Evolutionary conservation across 1,140 invertebrate species (phyloP).

Genomic region (Muscidifurax raptorellus): DNA sequence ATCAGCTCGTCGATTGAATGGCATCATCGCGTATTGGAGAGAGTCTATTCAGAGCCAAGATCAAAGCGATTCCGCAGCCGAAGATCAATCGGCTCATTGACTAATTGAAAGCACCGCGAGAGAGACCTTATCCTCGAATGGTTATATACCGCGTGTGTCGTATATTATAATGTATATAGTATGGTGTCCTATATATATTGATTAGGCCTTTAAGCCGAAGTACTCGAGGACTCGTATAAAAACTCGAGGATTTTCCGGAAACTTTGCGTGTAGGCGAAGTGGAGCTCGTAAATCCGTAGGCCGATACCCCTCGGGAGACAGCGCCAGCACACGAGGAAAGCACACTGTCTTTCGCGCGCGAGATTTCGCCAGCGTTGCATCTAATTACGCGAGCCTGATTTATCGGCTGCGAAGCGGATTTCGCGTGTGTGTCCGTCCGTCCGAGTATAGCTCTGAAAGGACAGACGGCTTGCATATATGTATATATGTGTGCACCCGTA

Average conservation of each 20-base stretch:
- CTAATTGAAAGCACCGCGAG: constrained; percentile 14
- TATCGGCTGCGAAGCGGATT: constrained; percentile 54
- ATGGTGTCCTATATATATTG: too few relatives aligned
- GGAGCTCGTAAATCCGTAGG: neutral
- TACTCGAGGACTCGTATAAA: too few relatives aligned
- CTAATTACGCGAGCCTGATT: constrained; percentile 57
- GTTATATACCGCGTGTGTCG: too few relatives aligned
- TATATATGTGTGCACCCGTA: neutral
- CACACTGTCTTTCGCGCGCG: constrained; percentile 30
- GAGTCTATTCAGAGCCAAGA: constrained; percentile 22
- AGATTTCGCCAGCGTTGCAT: constrained; percentile 45
- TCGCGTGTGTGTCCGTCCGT: neutral
- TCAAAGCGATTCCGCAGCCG: constrained; percentile 22
- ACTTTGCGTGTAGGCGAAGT: neutral
- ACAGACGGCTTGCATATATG: neutral
- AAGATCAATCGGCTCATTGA: constrained; percentile 35
- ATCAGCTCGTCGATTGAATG: neutral
- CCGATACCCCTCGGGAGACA: neutral
- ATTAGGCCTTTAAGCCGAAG: too few relatives aligned
- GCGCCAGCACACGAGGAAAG: neutral
- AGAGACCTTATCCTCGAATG: too few relatives aligned
- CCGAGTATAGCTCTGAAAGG: neutral
- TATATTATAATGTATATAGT: too few relatives aligned
- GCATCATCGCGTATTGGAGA: neutral
- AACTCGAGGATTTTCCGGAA: neutral